Conservation (phyloP, 1,140 invertebrate species). For the Ceratosolen solmsi region DNA sequence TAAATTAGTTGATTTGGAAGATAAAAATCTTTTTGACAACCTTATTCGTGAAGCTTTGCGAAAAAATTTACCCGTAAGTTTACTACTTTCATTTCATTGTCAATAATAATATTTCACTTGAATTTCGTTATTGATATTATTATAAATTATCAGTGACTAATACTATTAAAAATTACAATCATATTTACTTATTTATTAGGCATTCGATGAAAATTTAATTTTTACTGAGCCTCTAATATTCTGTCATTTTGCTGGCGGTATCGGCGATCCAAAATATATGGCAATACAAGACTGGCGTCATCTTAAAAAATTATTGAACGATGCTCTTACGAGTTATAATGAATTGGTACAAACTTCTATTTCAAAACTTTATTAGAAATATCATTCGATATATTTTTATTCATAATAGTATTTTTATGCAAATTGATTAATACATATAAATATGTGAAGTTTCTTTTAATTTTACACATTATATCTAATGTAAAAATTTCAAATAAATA, state of each 20-base stretch:
- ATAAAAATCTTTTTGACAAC: slow-evolving; percentile 83
- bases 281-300: slow-evolving; percentile 82
- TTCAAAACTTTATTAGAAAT: no score
- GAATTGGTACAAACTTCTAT: slow-evolving; percentile 79
- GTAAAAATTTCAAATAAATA: no score
- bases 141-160: no score
- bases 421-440: no score
- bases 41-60: slow-evolving; percentile 84
- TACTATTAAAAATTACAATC: no score
- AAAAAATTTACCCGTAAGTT: slow-evolving; percentile 85
- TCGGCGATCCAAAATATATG: slow-evolving; percentile 94
- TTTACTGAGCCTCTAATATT: slow-evolving; percentile 85
- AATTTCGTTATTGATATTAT: no score
- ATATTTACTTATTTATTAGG: slow-evolving; percentile 67
- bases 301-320: slow-evolving; percentile 84
- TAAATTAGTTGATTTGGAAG: slow-evolving; percentile 84
- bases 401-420: no score
- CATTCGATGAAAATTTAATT: slow-evolving; percentile 78
- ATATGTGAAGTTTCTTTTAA: no score
- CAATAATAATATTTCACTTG: no score
- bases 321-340: slow-evolving; percentile 90
- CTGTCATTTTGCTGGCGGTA: slow-evolving; percentile 92
- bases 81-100: not conserved
- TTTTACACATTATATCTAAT: no score
- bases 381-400: no score